Base-by-base conservation (phyloP, 1,140 invertebrate species). In the Heliconius eleuchia region DNA sequence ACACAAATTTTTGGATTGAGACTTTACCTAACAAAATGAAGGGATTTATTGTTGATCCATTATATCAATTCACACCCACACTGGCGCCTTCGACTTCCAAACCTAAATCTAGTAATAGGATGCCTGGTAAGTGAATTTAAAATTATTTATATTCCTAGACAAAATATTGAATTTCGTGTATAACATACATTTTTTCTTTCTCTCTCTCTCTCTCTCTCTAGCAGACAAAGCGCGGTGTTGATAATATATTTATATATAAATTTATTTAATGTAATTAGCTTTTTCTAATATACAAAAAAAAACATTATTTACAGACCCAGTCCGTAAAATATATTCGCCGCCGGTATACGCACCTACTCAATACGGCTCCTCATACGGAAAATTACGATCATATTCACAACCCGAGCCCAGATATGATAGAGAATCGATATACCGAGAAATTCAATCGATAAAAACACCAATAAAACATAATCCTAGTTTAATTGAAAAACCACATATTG, bases 1-100 rank as follows among this genome's bases (percentile, higher is more conserved):
- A 96, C 84, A 96, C 97, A 87, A 95, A 95, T 37, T 98, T 96
- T 85, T 98, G 97, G 97, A 97, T 97, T 83, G 95, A 97, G 57
- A 92, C 95, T 23, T 89, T 97, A 50, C 97, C 97, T 0, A 94
- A 96, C 88, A 91, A 95, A 91, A 85, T 96, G 90, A 95, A 95
- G 60, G 86, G 87, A 78, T 92, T 83, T 80, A 80, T 92, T 0
- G 77, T 91, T 2, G 92, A 93, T 73, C 93, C 92, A 1, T 30
- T 93, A 39, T 90, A 90, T 71, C 89, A 91, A 52, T 93, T 90
- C 55, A 89, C 90, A 16, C 82, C 84, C 1, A 82, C 76, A 2
- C 81, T 83, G 1, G 79, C 76, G 1, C 83, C 89, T 11, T 85
- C 87, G 0, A 89, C 91, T 7, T 73, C 74, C 2, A 88, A 83